Percentiles rank a stretch among this genome's conserved stretches.
These are phyloP conservation scores for Lithophane socia DNA, from an alignment of 2,888 invertebrate genomes.

Conservation along the genomic window DNA sequence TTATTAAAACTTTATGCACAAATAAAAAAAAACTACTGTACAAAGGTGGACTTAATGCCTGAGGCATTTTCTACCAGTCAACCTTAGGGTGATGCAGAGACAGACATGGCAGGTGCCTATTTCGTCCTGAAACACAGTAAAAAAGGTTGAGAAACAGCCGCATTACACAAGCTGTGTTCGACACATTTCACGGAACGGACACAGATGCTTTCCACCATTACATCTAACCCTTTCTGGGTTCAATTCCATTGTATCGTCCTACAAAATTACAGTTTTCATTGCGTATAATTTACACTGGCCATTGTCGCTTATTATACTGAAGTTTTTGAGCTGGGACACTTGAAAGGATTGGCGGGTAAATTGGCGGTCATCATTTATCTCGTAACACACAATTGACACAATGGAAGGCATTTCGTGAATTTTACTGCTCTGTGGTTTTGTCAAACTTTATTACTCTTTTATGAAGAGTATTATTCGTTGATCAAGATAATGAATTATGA, in stretches of 20 bases:
- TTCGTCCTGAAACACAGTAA: not conserved
- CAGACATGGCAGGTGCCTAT: no score
- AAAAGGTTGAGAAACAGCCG: slow-evolving; percentile 58
- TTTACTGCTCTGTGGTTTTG: slow-evolving; percentile 20
- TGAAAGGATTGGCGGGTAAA: slow-evolving; percentile 25
- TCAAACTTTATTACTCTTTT: slow-evolving; percentile 1
- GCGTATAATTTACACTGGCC: slow-evolving; percentile 60
- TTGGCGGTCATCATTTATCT: slow-evolving; percentile 27
- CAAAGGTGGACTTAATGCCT: no score
- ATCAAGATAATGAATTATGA: not conserved
- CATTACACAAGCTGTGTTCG: slow-evolving; percentile 51
- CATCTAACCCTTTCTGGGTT: slow-evolving; percentile 66
- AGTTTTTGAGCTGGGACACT: slow-evolving; percentile 44
- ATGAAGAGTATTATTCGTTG: not conserved
- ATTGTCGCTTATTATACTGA: slow-evolving; percentile 44
- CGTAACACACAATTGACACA: not conserved
- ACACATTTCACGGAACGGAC: slow-evolving; percentile 66
- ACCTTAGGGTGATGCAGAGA: no score
- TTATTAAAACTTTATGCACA: no score
- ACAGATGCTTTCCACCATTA: slow-evolving; percentile 68
- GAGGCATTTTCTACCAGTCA: no score
- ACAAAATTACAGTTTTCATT: slow-evolving; percentile 66
- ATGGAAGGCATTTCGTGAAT: slow-evolving; percentile 3
- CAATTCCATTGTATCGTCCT: slow-evolving; percentile 58
- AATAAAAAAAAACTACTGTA: no score